These are phyloP conservation scores for Armadillidium nasatum DNA, from an alignment of 1,140 invertebrate genomes.

Conservation along the genomic window DNA sequence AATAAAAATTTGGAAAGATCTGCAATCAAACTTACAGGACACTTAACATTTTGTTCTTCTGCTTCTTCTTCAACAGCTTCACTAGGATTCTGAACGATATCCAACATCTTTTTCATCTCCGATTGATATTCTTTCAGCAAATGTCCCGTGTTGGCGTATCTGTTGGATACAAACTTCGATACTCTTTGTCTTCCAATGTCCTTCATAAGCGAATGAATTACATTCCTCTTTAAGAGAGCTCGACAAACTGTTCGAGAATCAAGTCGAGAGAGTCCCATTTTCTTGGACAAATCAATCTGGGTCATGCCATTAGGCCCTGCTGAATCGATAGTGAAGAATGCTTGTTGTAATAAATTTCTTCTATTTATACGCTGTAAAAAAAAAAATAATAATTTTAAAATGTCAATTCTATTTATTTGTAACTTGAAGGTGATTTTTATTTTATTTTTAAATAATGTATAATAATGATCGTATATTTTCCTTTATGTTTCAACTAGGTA, in stretches of 20 bases:
- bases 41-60: not conserved
- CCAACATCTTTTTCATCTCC: constrained; percentile 40
- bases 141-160: constrained; percentile 28
- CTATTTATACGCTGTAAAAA: constrained; percentile 23
- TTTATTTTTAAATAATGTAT: too few species aligned
- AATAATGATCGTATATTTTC: too few species aligned
- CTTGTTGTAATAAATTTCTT: constrained; percentile 51
- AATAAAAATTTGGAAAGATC: too few species aligned
- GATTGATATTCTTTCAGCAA: constrained; percentile 43
- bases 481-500: too few species aligned
- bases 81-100: constrained; percentile 21
- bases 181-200: constrained; percentile 57
- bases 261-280: constrained; percentile 55
- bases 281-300: constrained; percentile 51
- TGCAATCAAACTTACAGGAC: not conserved
- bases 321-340: constrained; percentile 52
- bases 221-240: constrained; percentile 51
- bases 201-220: constrained; percentile 54
- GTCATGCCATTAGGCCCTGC: constrained; percentile 53
- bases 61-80: not conserved
- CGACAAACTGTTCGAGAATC: constrained; percentile 54
- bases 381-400: not conserved
- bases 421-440: not conserved
- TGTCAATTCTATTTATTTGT: not conserved
- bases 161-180: constrained; percentile 44